Base-by-base conservation (phyloP, 2,888 invertebrate genomes). In the Drosophila merina region DNA sequence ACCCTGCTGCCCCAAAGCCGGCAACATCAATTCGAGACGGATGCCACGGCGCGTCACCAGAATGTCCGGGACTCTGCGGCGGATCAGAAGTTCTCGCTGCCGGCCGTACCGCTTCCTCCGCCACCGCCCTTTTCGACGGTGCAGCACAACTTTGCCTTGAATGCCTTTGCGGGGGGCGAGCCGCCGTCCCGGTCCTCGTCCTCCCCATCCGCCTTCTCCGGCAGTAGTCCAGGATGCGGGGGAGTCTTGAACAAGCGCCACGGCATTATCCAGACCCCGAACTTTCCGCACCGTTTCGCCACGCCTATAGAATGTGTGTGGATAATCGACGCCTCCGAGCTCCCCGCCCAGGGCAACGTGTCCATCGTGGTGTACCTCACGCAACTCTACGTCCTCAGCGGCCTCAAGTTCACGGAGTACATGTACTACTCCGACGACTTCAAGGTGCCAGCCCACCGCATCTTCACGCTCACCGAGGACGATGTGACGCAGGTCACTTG, bases 281-380 rank as follows among this genome's bases (percentile, higher is more conserved):
- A 95, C 89, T 98, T 97, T 89, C 98, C 98, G 0, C 93, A 93
- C 66, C 93, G 95, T 26, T 98, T 97, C 91, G 93, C 94, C 5
- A 95, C 96, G 44, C 98, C 98, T 12, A 95, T 97, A 70, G 94
- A 94, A 78, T 97, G 97, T 91, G 94, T 95, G 79, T 98, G 97
- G 97, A 93, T 97, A 64, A 96, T 98, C 89, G 96, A 97, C 88
- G 95, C 96, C n/a, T 95, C 95, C 73, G 93, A 93, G 63, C 66
- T 91, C 85, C 94, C 95, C 4, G 79, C 90, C 40, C 79, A 80
- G 9, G 70, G 77, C 2, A 95, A 95, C 81, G 94, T 95, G 8
- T 95, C 95, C 54, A 97, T 97, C 88, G 94, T 96, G 75, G 94
- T 98, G 75, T 97, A 97, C 90, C 94, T 98, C 80, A 97, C 97